Evolutionary conservation across 2,113 vertebrate species (phyloP).

Genomic region (Podiceps cristatus): DNA sequence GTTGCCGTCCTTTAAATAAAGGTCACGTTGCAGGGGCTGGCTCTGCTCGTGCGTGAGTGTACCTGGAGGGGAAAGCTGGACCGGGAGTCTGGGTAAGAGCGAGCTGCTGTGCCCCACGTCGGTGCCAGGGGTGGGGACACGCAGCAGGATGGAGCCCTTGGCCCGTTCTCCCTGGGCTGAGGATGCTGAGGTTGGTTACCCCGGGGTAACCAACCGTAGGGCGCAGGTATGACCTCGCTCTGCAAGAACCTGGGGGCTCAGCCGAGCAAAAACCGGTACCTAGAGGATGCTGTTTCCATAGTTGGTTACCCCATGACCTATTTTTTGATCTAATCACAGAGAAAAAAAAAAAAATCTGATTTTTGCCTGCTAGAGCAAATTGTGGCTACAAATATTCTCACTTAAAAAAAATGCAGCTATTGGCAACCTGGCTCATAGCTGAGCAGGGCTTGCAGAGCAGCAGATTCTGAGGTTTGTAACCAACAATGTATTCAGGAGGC

Average conservation of each 20-base stretch:
- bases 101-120: neutral
- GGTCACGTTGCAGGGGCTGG: constrained; percentile 44
- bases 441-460: constrained; percentile 25
- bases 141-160: neutral
- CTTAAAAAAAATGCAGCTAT: neutral
- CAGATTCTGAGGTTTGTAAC: neutral
- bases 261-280: neutral
- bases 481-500: constrained; percentile 15
- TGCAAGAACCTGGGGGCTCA: neutral
- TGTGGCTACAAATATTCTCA: constrained; percentile 41
- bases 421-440: constrained; percentile 13
- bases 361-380: constrained; percentile 41
- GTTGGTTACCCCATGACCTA: neutral
- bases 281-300: neutral
- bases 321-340: neutral
- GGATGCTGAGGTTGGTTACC: neutral
- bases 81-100: rapidly evolving
- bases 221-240: neutral
- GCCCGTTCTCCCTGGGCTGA: rapidly evolving
- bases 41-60: neutral
- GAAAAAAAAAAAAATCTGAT: neutral
- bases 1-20: constrained; percentile 52
- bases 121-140: rapidly evolving
- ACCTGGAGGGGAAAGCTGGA: neutral
- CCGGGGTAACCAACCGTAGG: rapidly evolving